Percentiles rank a stretch among this genome's conserved stretches.
phyloP scores from a whole-genome alignment of 53 echinoderm and acorn worm species.

The Crossaster papposus region DNA sequence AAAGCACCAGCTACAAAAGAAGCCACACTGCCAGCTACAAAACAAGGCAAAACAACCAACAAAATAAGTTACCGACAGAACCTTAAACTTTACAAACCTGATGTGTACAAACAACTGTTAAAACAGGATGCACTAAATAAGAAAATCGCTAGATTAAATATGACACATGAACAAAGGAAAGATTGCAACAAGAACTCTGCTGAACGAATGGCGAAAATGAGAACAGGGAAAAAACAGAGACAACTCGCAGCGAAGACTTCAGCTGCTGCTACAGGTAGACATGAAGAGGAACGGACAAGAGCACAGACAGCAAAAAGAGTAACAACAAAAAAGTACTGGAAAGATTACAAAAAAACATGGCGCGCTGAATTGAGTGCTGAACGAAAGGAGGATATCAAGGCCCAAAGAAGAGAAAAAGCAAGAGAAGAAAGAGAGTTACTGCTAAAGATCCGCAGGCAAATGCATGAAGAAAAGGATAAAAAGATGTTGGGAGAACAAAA shows the following conservation, averaged over 20 bases:
- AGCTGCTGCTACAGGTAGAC: no score
- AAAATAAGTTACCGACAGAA: neutral
- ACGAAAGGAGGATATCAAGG: conserved; percentile 25
- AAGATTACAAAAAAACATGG: conserved; percentile 13
- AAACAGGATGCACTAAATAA: conserved; percentile 1
- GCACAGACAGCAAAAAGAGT: neutral
- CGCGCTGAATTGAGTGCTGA: conserved; percentile 4
- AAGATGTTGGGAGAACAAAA: no score
- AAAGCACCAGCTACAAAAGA: conserved; percentile 2
- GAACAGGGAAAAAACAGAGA: neutral
- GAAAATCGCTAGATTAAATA: conserved; percentile 6
- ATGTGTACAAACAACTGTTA: neutral
- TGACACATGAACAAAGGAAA: conserved; percentile 1
- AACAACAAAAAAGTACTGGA: conserved; percentile 3
- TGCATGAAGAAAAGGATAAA: neutral
- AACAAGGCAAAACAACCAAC: neutral
- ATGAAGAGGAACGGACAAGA: neutral
- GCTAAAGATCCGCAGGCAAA: neutral
- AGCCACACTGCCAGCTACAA: neutral
- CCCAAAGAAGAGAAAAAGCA: conserved; percentile 11
- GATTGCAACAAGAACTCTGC: neutral
- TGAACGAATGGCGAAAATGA: conserved; percentile 6
- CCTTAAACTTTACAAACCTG: neutral
- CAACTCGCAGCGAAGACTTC: neutral
- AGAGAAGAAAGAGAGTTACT: conserved; percentile 1